Conservation (phyloP, 2,797 vertebrate genomes). For the Sciaenops ocellatus region DNA sequence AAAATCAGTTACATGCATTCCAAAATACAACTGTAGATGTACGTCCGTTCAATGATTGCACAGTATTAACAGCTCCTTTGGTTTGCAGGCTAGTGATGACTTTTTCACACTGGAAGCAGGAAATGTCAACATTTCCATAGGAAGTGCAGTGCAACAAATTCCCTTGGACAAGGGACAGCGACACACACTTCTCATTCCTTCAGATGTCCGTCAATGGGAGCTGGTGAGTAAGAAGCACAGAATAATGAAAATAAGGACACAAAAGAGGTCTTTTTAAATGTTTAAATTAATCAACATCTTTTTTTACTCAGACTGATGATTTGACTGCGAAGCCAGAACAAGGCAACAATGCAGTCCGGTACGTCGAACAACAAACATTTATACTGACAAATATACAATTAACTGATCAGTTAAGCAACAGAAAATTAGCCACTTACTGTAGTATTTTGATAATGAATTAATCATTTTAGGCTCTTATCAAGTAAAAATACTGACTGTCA, state of each 20-base stretch:
- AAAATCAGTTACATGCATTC: background rate
- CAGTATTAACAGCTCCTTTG: background rate
- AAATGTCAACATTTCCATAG: slow-evolving; percentile 40
- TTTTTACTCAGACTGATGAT: slow-evolving; percentile 73
- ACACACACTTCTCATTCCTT: slow-evolving; percentile 81
- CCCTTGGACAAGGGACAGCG: slow-evolving; percentile 49
- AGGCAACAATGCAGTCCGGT: slow-evolving; percentile 92
- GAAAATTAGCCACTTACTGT: background rate
- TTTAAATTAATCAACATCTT: slow-evolving; percentile 6
- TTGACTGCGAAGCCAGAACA: slow-evolving; percentile 86
- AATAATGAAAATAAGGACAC: slow-evolving; percentile 1
- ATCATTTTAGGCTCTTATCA: background rate
- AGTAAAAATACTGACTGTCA: slow-evolving; percentile 1
- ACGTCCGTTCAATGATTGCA: background rate
- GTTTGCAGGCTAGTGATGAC: slow-evolving; percentile 73
- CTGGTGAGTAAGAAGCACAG: slow-evolving; percentile 59
- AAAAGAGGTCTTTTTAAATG: background rate
- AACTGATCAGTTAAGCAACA: background rate
- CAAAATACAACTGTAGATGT: background rate
- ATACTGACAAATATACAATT: background rate
- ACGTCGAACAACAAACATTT: slow-evolving; percentile 13
- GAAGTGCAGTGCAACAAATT: slow-evolving; percentile 18
- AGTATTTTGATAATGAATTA: background rate
- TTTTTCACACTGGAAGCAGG: slow-evolving; percentile 73
- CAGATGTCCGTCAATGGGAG: slow-evolving; percentile 20